Evolutionary conservation across 2,888 invertebrate genomes (phyloP).

Genomic region (Gymnoscelis rufifasciata): DNA sequence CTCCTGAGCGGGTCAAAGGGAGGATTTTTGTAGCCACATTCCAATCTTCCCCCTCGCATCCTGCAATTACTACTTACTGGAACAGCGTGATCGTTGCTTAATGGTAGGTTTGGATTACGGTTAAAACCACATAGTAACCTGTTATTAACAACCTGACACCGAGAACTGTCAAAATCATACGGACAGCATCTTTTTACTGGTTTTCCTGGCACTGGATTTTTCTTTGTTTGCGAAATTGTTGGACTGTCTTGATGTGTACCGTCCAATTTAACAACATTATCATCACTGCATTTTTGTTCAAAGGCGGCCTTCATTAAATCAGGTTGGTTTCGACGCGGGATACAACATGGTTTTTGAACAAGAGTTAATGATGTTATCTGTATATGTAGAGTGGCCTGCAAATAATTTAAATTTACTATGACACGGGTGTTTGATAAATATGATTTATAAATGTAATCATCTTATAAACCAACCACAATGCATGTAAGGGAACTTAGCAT

Average conservation of each 20-base stretch:
- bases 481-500: constrained; percentile 44
- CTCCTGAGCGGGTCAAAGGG: constrained; percentile 42
- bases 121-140: constrained; percentile 59
- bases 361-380: background rate
- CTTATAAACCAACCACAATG: constrained; percentile 41
- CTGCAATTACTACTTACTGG: constrained; percentile 49
- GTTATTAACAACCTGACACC: constrained; percentile 52
- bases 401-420: too few species aligned
- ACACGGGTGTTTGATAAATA: too few species aligned
- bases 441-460: background rate
- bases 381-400: background rate
- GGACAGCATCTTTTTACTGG: constrained; percentile 52
- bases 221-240: too few species aligned
- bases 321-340: background rate
- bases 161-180: constrained; percentile 51
- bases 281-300: background rate
- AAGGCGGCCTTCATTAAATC: background rate
- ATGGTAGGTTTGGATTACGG: constrained; percentile 46
- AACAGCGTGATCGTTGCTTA: constrained; percentile 26
- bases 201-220: background rate
- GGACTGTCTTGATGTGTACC: background rate
- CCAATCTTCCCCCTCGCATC: constrained; percentile 52
- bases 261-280: background rate
- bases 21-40: constrained; percentile 55
- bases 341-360: background rate